Evolutionary conservation across 2,888 invertebrate species (phyloP), one percentile per base, ranked within the genome.

Genomic region (Sphaerophoria taeniata): DNA sequence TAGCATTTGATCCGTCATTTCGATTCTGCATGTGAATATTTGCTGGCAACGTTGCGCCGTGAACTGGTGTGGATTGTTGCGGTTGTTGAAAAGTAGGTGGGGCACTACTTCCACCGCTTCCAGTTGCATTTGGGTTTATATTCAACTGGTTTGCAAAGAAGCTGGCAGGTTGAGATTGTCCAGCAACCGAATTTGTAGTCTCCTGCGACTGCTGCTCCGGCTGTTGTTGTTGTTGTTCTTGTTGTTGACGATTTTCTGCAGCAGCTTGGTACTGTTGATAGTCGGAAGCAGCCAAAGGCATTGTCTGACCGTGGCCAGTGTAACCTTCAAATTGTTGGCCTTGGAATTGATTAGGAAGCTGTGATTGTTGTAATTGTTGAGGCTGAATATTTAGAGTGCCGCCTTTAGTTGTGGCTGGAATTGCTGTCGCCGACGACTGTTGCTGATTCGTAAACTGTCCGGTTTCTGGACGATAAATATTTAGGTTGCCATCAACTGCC

Each of bases 251-350:
- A 39, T 3, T 24, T 51, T 11, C n/a, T 49, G 39, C 24, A 24
- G 39, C 4, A 51, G 24, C 65, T 65, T 56, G 91, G 91, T 92
- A 94, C 90, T 92, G 94, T 92, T 87, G 90, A 87, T n/a, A 91
- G 88, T 31, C 91, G 36, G 73, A 34, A 12, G 34, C 53, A 71
- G 49, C 49, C 34, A 51, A 16, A 16, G 84, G 84, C 71, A 79
- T 71, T 79, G 84, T 84, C 60, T 84, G 85, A 24, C 80, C 76
- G 51, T 85, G 81, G 33, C 81, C 76, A 49, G 24, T 53, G 16
- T 47, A 49, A 39, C 76, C 81, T 51, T 80, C 80, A 9, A 72
- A 80, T n/a, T 72, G 49, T 49, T 69, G 75, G 51, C 72, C 80
- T 76, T 80, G 84, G 79, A 84, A 80, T 76, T 84, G 75, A 87